These are phyloP conservation scores for Mystacides longicornis DNA, from an alignment of 2,888 invertebrate genomes.

Conservation along the genomic window DNA sequence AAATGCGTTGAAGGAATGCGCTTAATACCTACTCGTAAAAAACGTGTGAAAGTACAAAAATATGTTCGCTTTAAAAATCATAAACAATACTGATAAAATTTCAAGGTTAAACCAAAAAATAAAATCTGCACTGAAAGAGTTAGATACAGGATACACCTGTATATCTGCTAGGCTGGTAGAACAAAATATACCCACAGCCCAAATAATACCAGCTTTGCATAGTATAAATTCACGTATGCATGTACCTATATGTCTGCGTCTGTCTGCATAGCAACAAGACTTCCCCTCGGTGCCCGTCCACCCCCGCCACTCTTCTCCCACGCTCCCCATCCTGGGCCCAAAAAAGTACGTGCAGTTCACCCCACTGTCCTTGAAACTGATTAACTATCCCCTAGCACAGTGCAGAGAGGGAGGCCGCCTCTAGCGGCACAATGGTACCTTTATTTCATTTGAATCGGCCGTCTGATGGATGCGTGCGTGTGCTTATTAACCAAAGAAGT, in stretches of 20 bases:
- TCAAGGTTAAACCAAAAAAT: too few relatives aligned
- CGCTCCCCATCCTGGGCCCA: slow-evolving; percentile 9
- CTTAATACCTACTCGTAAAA: too few relatives aligned
- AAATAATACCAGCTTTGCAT: too few relatives aligned
- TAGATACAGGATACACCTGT: too few relatives aligned
- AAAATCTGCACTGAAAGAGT: too few relatives aligned
- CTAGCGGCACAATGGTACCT: slow-evolving; percentile 5
- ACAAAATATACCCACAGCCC: too few relatives aligned
- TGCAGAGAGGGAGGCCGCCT: slow-evolving; percentile 11
- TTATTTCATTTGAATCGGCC: not conserved
- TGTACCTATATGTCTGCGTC: not conserved
- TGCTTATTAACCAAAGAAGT: slow-evolving; percentile 7
- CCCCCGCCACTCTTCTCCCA: slow-evolving; percentile 11
- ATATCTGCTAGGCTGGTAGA: too few relatives aligned
- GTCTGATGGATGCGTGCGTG: not conserved
- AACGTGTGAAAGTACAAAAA: too few relatives aligned
- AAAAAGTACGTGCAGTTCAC: slow-evolving; percentile 11
- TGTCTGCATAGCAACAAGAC: slow-evolving; percentile 23
- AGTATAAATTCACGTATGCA: too few relatives aligned
- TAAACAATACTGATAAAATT: too few relatives aligned
- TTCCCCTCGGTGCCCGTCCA: slow-evolving; percentile 12
- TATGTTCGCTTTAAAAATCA: too few relatives aligned
- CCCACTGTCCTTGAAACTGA: slow-evolving; percentile 26
- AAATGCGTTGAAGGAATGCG: too few relatives aligned
- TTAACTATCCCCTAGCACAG: slow-evolving; percentile 20